Conservation (phyloP, 2,888 invertebrate species). For the Micoletzkya japonica region DNA sequence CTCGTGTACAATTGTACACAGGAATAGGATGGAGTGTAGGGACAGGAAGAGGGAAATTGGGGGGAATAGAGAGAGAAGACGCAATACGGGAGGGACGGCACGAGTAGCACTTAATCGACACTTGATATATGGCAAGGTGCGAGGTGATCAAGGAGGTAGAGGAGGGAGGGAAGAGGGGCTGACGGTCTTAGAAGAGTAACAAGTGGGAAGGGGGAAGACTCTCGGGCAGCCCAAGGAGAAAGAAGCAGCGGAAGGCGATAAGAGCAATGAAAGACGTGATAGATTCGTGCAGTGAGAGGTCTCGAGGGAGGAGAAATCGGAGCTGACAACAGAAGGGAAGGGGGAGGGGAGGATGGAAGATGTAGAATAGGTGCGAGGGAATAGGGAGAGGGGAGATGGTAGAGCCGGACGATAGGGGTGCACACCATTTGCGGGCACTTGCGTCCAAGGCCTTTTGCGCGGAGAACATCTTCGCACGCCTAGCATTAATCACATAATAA, state of each 20-base stretch:
- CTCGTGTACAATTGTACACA: too few species aligned
- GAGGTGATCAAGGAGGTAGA: neutral
- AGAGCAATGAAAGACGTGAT: slow-evolving; percentile 26
- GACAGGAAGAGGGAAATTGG: too few species aligned
- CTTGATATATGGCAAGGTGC: neutral
- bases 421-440: too few species aligned
- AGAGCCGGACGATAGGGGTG: neutral
- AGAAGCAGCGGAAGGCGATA: neutral
- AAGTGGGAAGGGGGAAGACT: neutral
- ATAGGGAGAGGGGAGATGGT: neutral
- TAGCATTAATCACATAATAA: too few species aligned
- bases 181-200: neutral
- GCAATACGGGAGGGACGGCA: too few species aligned
- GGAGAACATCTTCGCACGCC: too few species aligned
- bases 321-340: neutral
- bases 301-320: slow-evolving; percentile 7
- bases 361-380: neutral
- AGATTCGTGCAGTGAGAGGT: slow-evolving; percentile 11
- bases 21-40: too few species aligned
- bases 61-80: too few species aligned
- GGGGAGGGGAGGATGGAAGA: neutral
- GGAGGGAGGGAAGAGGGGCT: neutral
- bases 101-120: too few species aligned
- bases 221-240: neutral
- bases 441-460: too few species aligned